Evolutionary conservation across 2,888 invertebrate genomes (phyloP), one percentile per base, ranked within the genome.

Genomic region (Emmelina monodactyla): DNA sequence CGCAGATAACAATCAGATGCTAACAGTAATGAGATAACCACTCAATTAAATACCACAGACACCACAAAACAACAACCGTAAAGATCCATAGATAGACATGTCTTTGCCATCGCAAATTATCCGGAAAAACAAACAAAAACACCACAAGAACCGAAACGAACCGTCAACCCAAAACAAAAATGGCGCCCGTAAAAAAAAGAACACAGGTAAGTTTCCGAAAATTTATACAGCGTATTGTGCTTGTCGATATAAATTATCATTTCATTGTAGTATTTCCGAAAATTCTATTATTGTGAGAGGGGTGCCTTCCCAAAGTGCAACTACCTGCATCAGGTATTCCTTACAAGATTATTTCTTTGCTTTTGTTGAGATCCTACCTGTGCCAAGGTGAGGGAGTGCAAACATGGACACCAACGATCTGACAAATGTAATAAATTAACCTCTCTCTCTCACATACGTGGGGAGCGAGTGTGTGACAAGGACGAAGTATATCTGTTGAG

Each of bases 221-320:
- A 61, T 53, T 53, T 53, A 53, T 61, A 49, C 62, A 58, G 37
- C 67, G 68, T 68, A 64, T 68, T 62, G 59, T 62, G 57, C 60
- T 58, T 57, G 61, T 61, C 62, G 53, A 66, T 71, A 76, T 78
- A 76, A 78, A 78, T 78, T 76, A 75, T 60, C 56, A 59, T 63
- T 63, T 63, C 66, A 75, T 79, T 79, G 79, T 78, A 61, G 61
- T 61, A 58, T 67, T 76, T 78, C 76, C 73, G 61, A 76, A 78
- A 78, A 78, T 58, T 73, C 70, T 68, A 73, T 76, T 76, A 61
- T 49, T 44, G 47, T 45, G 50, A 56, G 63, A 64, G 66, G 65
- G 64, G 67, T 65, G 65, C 49, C 57, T 48, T 51, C 49, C n/a
- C n/a, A 71, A 73, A 72, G 73, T 66, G 52, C 51, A 39, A 55